phyloP scores from a whole-genome alignment of 2,113 vertebrate genomes.

The Oryzias curvinotus region DNA sequence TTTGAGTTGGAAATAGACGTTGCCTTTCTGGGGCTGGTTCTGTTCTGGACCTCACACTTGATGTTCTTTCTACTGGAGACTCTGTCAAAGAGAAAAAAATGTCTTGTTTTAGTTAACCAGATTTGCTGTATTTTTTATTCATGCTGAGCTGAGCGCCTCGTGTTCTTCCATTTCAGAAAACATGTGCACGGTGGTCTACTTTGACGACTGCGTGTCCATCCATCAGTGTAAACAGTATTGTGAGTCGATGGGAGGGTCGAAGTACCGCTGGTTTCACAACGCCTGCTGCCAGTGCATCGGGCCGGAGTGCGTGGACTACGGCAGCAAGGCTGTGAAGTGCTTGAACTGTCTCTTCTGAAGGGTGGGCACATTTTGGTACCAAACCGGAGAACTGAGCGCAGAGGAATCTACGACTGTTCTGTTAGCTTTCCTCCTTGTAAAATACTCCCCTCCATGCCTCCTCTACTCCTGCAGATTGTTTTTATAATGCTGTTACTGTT shows the following conservation, averaged over 20 bases:
- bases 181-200: conserved; percentile 98
- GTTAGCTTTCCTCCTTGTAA: conserved; percentile 70
- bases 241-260: conserved; percentile 97
- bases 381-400: conserved; percentile 56
- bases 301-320: conserved; percentile 96
- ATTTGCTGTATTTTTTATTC: conserved; percentile 40
- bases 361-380: conserved; percentile 42
- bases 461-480: conserved; percentile 53
- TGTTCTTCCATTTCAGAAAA: conserved; percentile 67
- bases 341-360: conserved; percentile 96
- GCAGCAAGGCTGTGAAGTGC: conserved; percentile 95
- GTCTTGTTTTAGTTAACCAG: conserved; percentile 18
- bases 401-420: conserved; percentile 54
- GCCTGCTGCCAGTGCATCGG: conserved; percentile 98
- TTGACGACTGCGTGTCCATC: conserved; percentile 98
- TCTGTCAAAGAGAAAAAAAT: conserved; percentile 37
- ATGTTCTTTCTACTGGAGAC: conserved; percentile 9
- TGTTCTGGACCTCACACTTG: too few species aligned
- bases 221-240: conserved; percentile 97
- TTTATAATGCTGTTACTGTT: conserved; percentile 70
- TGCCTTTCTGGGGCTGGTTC: too few species aligned
- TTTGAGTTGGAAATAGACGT: too few species aligned
- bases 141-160: neutral
- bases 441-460: conserved; percentile 42
- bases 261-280: conserved; percentile 99